Evolutionary conservation across 2,113 vertebrate species (phyloP).

Genomic region (Eudyptes chrysolophus): DNA sequence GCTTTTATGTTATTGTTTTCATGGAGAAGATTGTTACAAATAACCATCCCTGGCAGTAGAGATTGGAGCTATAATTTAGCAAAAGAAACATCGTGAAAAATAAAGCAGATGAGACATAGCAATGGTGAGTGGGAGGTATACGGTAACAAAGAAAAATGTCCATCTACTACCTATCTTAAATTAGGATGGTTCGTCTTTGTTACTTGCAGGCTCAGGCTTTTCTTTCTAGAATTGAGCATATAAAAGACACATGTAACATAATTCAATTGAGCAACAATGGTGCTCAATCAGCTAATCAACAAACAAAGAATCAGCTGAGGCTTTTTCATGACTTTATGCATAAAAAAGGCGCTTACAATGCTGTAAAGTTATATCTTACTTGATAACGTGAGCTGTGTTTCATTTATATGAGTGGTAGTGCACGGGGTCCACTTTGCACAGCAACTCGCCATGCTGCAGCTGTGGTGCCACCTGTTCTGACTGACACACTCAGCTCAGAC

Average conservation of each 20-base stretch:
- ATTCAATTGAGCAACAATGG: background rate
- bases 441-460: accelerated
- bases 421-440: background rate
- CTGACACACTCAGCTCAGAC: accelerated
- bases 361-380: background rate
- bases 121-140: background rate
- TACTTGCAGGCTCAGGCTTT: background rate
- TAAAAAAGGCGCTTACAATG: background rate
- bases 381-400: background rate
- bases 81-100: background rate
- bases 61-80: background rate
- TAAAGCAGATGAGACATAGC: background rate
- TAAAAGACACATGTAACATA: accelerated
- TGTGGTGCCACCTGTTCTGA: background rate
- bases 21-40: background rate
- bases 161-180: background rate
- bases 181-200: background rate
- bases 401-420: background rate
- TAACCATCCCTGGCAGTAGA: background rate
- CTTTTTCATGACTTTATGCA: background rate
- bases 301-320: background rate
- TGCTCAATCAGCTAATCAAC: background rate
- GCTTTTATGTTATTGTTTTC: background rate
- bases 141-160: background rate
- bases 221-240: background rate